Conservation (phyloP, 2,113 vertebrate genomes). For the Nyctibius bracteatus region DNA sequence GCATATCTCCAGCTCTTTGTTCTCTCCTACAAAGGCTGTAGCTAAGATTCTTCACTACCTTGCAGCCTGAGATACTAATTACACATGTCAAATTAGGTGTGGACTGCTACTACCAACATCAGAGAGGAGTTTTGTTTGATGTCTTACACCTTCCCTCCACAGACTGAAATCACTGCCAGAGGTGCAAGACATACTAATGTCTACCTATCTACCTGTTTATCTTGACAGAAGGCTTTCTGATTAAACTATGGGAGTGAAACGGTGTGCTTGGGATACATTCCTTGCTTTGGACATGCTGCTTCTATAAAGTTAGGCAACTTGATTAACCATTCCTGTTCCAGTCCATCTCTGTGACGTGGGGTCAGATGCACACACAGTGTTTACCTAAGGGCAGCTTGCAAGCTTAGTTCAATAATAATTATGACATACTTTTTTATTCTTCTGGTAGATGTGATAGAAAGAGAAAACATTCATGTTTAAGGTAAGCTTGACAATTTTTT, state of each 20-base stretch:
- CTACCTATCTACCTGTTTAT: not conserved
- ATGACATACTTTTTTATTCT: not conserved
- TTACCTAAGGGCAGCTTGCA: not conserved
- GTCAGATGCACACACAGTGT: not conserved
- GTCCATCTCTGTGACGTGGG: not conserved
- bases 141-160: not conserved
- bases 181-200: not conserved
- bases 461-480: not conserved
- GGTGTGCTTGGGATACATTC: not conserved
- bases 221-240: not conserved
- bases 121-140: not conserved
- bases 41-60: not conserved
- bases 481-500: rapidly evolving
- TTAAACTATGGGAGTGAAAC: not conserved
- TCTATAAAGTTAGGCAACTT: not conserved
- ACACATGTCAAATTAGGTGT: not conserved
- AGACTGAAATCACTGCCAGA: not conserved
- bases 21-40: not conserved
- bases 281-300: not conserved
- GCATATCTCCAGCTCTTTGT: not conserved
- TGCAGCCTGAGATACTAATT: slow-evolving; percentile 28
- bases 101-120: not conserved
- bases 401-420: not conserved
- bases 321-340: not conserved
- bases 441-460: not conserved